Base-by-base conservation (phyloP, 2,113 vertebrate species). In the Kobus ellipsiprymnus region DNA sequence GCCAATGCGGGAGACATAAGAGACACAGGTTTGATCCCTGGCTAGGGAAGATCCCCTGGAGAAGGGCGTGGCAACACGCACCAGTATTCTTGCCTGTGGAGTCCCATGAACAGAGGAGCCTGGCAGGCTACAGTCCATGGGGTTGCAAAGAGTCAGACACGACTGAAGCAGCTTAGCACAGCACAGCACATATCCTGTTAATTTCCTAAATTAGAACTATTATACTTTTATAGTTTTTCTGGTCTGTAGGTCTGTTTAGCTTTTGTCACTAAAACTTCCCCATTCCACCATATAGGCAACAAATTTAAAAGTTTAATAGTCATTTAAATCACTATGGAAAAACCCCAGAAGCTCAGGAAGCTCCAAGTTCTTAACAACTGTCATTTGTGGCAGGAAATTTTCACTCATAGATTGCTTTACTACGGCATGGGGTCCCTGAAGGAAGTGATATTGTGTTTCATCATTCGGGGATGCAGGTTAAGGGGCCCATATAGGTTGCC, bases 201-300 rank as follows among this genome's bases (percentile, higher is more conserved):
- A 64, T 64, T 84, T n/a, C 3, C 8, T 71, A 92, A 80, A 85
- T 87, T 88, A 29, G 4, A 95, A 14, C 19, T 74, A 85, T 55
- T 89, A 60, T 3, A 62, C 10, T 15, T 90, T 86, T 78, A 29
- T 36, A 59, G 3, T 23, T 67, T 87, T 92, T 60, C 57, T 74
- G 2, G 33, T 71, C 40, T 84, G 13, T 57, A 77, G 33, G 15
- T 87, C 1, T 17, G 50, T 87, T 4, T 62, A 78, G 2, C 30
- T 91, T 92, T 95, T 2, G 86, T 30, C 33, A 89, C 29, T 27
- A 67, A 90, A 96, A 90, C 5, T 6, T 85, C 6, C 11, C 16
- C 30, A 64, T 30, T 83, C 6, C 21, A 60, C 23, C 84, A 6
- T 87, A 14, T 80, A 59, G 21, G 13, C 3, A 90, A 55, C 19